Evolutionary conservation across 1,140 invertebrate species (phyloP), one percentile per base, ranked within the genome.

Genomic region (Drosophila paulistorum): DNA sequence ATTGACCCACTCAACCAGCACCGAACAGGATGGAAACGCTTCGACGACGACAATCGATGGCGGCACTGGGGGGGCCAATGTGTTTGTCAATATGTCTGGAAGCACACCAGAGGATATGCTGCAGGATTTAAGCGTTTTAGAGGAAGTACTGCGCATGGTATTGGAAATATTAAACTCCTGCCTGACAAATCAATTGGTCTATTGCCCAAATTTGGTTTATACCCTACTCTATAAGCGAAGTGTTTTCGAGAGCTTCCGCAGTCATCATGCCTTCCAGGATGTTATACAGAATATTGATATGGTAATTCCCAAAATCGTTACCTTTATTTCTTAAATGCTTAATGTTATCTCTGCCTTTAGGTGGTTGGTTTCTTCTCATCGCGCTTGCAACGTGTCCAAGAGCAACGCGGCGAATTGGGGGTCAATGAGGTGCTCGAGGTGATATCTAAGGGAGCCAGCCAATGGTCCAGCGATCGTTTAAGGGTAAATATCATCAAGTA

Each of bases 231-330:
- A 99, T 92, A 98, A 99, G 90, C 95, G 96, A 75, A 95, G 98
- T 68, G 94, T 98, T 48, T 99, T 99, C 93, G 95, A 97, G 80
- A 94, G 96, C 10, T 98, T 98, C 91, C 94, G 96, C 79, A 95
- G 95, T 63, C 97, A 99, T 93, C 95, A 96, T 17, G 96, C 96
- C 64, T 98, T 98, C 92, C 97, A 98, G 91, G 98, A 99, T 92
- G 96, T 99, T 42, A 96, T 99, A 65, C 96, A 98, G 91, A 99
- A 99, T 92, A 97, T 99, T 78, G 97, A 99, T 90, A 96, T 97
- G 92, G 97, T 99, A 92, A 93, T 33, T 14, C 0, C 0, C 35
- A 6, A 37, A 37, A 37, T 37, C 7, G 7, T 48, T 51, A 30
- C 7, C 74, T 62, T 33, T 33, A 39, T 62, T 61, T 30, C 26